These are phyloP conservation scores for Andrena marginata DNA, from an alignment of 2,888 invertebrate species.

Conservation along the genomic window DNA sequence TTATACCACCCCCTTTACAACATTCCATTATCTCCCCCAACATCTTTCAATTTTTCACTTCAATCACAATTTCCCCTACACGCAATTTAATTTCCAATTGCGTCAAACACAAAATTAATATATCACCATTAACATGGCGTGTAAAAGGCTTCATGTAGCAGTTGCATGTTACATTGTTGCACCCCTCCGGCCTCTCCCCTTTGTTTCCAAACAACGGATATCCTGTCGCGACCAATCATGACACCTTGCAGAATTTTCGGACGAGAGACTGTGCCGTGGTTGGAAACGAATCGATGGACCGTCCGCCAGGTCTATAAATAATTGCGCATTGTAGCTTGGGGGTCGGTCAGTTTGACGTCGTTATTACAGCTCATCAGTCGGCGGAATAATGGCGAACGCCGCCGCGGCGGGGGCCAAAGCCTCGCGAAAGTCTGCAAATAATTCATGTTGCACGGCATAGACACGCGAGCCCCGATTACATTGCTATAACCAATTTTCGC, in stretches of 20 bases:
- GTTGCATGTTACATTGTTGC: too few species aligned
- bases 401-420: neutral
- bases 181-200: too few species aligned
- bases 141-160: too few species aligned
- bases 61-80: too few species aligned
- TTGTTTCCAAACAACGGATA: too few species aligned
- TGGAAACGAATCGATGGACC: conserved; percentile 21
- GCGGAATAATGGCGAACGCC: conserved; percentile 27
- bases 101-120: too few species aligned
- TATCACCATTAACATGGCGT: too few species aligned
- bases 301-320: conserved; percentile 35
- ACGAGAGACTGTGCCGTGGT: neutral
- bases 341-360: conserved; percentile 29
- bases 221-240: too few species aligned
- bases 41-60: too few species aligned
- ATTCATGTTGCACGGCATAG: conserved; percentile 40
- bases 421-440: conserved; percentile 48
- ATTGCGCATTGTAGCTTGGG: conserved; percentile 26
- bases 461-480: conserved; percentile 38
- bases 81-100: too few species aligned
- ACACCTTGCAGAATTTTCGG: conserved; percentile 1
- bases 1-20: too few species aligned
- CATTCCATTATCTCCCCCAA: too few species aligned
- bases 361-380: conserved; percentile 39
- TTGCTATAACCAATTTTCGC: conserved; percentile 66